Base-by-base conservation (phyloP, 2,888 invertebrate genomes). In the Melieria crassipennis region DNA sequence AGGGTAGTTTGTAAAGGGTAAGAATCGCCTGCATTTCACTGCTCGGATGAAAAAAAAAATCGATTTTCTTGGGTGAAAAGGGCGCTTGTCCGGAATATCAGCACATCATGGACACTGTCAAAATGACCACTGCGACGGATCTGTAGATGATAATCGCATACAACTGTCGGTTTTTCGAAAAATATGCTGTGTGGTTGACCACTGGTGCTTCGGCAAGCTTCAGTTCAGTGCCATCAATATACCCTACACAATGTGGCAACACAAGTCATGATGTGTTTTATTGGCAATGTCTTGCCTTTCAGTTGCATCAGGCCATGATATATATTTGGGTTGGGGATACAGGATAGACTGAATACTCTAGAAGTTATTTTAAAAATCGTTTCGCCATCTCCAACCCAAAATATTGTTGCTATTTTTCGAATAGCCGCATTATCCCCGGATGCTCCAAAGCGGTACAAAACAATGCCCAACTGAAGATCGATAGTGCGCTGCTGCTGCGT, bases 391-490 rank as follows among this genome's bases (percentile, higher is more conserved):
- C 16, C 65, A 52, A 70, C 16, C 11, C 70, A 65, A 55, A 70
- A 65, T 52, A 65, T n/a, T 10, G 65, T 55, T 7, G 65, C 65
- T 45, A 70, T 61, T 65, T 70, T 70, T 13, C 30, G 10, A 5
- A 65, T 5, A 2, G 61, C 58, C 11, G 56, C 61, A 46, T 52
- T 55, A 16, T 70, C 70, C 46, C 60, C 70, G 10, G 42, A 61
- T 10, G 70, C 65, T 6, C 56, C 13, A 11, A 61, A 16, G 1
- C 70, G 16, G 10, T 43, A 65, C 6, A 70, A 55, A 30, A 71
- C 71, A 16, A 71, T 58, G 30, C 62, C 63, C 10, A 71, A 9
- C 43, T 71, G 71, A 10, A 67, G 57, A 7, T 67, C 66, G 7
- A 67, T 43, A 4, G 67, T 13, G 30, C 50, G 57, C n/a, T 67